Evolutionary conservation across 2,888 invertebrate species (phyloP).

Genomic region (Drosophila crucigera): DNA sequence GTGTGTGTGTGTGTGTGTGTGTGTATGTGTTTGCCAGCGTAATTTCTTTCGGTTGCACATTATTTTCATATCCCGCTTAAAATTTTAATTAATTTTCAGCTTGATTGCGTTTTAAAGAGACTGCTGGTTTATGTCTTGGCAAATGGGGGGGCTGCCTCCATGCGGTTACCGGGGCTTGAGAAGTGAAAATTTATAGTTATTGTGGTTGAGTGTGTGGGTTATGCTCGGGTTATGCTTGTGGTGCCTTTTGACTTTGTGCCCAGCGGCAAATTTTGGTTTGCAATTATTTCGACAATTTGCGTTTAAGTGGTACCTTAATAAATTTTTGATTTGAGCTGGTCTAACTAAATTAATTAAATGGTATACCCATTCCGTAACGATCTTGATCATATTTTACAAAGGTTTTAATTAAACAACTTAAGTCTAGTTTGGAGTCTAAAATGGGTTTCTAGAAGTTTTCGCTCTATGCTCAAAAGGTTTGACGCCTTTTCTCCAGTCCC

Average conservation of each 20-base stretch:
- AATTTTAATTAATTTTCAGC: constrained; percentile 85
- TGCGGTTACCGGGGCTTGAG: constrained; percentile 45
- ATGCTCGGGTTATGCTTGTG: constrained; percentile 37
- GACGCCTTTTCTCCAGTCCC: no score
- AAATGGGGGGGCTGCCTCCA: neutral
- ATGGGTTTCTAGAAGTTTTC: neutral
- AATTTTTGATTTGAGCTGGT: constrained; percentile 54
- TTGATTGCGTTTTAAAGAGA: constrained; percentile 84
- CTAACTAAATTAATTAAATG: constrained; percentile 1
- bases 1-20: constrained; percentile 1
- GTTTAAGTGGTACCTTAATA: constrained; percentile 60
- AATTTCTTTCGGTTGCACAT: constrained; percentile 67
- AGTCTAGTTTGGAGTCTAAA: neutral
- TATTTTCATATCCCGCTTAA: constrained; percentile 81
- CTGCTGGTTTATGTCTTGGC: constrained; percentile 62
- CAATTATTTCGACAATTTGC: constrained; percentile 65
- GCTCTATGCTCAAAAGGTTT: neutral
- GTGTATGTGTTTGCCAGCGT: constrained; percentile 32
- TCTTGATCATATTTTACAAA: neutral
- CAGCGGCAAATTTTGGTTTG: constrained; percentile 61
- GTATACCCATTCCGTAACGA: neutral
- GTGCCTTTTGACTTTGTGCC: constrained; percentile 56
- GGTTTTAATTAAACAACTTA: neutral
- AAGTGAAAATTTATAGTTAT: constrained; percentile 75
- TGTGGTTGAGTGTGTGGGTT: constrained; percentile 55